phyloP scores from a whole-genome alignment of 1,140 invertebrate genomes.

The Lepeophtheirus salmonis region DNA sequence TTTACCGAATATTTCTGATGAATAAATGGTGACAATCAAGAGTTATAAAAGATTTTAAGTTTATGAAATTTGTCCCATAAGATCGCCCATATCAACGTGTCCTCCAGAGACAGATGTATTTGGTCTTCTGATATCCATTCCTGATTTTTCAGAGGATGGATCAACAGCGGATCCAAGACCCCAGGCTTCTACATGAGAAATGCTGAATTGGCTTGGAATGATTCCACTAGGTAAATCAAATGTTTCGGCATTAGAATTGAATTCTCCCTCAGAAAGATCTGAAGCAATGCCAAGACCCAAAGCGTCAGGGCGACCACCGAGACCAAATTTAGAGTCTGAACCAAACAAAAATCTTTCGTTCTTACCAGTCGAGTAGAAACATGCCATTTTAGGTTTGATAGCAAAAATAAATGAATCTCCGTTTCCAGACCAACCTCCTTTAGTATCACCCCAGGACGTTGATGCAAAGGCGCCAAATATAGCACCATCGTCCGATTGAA shows the following conservation, averaged over 20 bases:
- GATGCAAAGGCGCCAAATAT: constrained; percentile 15
- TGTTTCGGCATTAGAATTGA: constrained; percentile 5
- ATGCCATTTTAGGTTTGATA: constrained; percentile 16
- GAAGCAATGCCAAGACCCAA: constrained; percentile 3
- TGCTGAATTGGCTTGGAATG: background rate
- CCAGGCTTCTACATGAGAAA: constrained; percentile 14
- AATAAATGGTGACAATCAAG: background rate
- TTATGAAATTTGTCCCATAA: constrained; percentile 13
- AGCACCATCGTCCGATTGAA: background rate
- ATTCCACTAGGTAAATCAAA: constrained; percentile 5
- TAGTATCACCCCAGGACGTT: constrained; percentile 14
- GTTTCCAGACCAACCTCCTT: constrained; percentile 16
- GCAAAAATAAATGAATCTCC: constrained; percentile 15
- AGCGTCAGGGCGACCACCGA: background rate
- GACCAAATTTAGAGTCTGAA: background rate
- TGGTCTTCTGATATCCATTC: constrained; percentile 1
- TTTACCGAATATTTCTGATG: background rate
- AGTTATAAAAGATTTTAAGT: background rate
- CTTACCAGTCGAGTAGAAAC: constrained; percentile 18
- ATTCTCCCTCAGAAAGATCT: background rate
- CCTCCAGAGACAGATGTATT: background rate
- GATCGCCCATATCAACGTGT: constrained; percentile 10
- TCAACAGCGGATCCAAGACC: constrained; percentile 7
- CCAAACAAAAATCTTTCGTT: constrained; percentile 1
- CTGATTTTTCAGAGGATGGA: background rate